Evolutionary conservation across 2,797 vertebrate species (phyloP).

Genomic region (Arremon brunneinucha): DNA sequence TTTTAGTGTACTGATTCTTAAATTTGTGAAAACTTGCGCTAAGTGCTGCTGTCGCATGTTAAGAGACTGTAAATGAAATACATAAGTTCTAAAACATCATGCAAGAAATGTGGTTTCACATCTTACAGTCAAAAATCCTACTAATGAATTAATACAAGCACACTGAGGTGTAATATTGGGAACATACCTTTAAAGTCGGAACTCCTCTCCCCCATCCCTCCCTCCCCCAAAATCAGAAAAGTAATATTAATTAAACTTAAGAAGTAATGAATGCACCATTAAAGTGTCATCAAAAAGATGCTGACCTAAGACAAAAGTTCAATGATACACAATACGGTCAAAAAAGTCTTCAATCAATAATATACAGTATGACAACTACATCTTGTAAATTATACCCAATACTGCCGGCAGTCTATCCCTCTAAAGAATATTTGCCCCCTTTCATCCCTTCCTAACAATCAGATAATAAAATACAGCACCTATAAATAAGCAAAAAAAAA

Average conservation of each 20-base stretch:
- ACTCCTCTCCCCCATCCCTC: slow-evolving; percentile 74
- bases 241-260: slow-evolving; percentile 85
- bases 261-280: slow-evolving; percentile 85
- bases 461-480: slow-evolving; percentile 98
- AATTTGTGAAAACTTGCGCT: slow-evolving; percentile 71
- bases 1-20: slow-evolving; percentile 76
- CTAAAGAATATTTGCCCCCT: slow-evolving; percentile 98
- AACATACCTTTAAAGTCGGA: slow-evolving; percentile 77
- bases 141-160: slow-evolving; percentile 80
- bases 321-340: slow-evolving; percentile 91
- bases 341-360: slow-evolving; percentile 91
- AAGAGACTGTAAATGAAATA: slow-evolving; percentile 78
- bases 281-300: slow-evolving; percentile 88
- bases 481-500: slow-evolving; percentile 98
- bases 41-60: slow-evolving; percentile 76
- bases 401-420: slow-evolving; percentile 99
- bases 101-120: slow-evolving; percentile 82
- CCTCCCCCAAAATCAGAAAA: slow-evolving; percentile 71
- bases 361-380: slow-evolving; percentile 98
- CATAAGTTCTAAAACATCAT: slow-evolving; percentile 75
- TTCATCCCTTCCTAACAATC: slow-evolving; percentile 96
- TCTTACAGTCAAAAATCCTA: slow-evolving; percentile 80
- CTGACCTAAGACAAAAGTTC: slow-evolving; percentile 90
- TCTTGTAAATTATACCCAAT: slow-evolving; percentile 99
- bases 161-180: slow-evolving; percentile 78